Conservation (phyloP, 2,888 invertebrate species). For the Pyralis farinalis region DNA sequence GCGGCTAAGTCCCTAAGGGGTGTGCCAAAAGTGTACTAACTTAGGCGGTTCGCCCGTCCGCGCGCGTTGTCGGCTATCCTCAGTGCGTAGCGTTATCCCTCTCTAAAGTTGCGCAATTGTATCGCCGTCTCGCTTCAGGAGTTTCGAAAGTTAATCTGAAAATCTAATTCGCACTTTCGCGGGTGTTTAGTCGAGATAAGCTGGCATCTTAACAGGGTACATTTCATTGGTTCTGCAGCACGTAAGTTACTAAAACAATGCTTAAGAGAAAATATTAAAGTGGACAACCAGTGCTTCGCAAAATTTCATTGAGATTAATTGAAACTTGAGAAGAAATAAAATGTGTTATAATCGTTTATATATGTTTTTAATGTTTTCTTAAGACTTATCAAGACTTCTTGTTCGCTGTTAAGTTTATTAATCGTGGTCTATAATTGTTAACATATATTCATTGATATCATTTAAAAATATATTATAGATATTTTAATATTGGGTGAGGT, state of each 20-base stretch:
- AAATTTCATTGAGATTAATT: background rate
- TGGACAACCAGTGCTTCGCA: conserved; percentile 10
- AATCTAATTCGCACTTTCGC: conserved; percentile 45
- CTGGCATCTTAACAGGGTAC: conserved; percentile 48
- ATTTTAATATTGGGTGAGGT: no score
- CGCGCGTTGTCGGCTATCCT: conserved; percentile 31
- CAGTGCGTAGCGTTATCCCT: conserved; percentile 46
- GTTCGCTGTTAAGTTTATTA: no score
- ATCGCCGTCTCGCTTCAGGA: conserved; percentile 41
- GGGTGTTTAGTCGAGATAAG: conserved; percentile 55
- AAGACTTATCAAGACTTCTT: no score
- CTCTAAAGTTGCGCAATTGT: conserved; percentile 61
- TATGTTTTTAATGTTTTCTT: no score
- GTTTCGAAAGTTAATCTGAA: conserved; percentile 29
- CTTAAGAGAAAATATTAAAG: conserved; percentile 20
- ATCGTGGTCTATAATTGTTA: no score
- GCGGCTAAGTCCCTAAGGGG: conserved; percentile 38
- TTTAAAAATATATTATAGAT: no score
- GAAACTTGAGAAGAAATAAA: no score
- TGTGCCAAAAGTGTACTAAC: conserved; percentile 52
- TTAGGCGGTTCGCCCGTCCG: conserved; percentile 26
- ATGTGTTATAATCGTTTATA: no score
- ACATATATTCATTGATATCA: no score
- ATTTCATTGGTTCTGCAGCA: conserved; percentile 50
- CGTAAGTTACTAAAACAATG: conserved; percentile 49